These are phyloP conservation scores for Fragum fragum DNA, from an alignment of 2,888 invertebrate species.

Conservation along the genomic window DNA sequence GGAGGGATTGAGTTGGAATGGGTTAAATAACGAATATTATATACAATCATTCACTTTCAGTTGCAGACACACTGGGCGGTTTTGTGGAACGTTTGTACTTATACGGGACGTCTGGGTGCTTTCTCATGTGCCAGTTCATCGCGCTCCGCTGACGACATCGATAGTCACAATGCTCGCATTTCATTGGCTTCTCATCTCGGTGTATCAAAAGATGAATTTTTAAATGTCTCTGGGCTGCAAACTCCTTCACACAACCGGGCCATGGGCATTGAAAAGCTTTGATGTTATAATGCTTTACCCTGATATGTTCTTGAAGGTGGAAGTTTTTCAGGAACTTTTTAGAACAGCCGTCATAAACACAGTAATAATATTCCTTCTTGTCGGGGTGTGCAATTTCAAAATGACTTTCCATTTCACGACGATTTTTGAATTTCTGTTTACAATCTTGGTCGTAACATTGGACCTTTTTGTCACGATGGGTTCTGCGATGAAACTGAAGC, in stretches of 20 bases:
- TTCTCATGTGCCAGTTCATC: constrained; percentile 83
- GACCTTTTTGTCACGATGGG: constrained; percentile 63
- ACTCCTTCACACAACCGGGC: constrained; percentile 77
- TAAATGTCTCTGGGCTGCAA: constrained; percentile 75
- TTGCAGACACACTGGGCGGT: constrained; percentile 49
- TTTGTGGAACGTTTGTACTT: constrained; percentile 65
- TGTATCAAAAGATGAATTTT: constrained; percentile 79
- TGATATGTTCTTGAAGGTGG: constrained; percentile 77
- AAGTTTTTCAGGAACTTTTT: constrained; percentile 75
- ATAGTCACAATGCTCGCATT: constrained; percentile 81
- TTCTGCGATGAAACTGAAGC: constrained; percentile 65
- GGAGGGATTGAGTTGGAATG: no score
- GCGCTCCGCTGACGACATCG: constrained; percentile 81
- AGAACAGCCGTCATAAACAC: constrained; percentile 73
- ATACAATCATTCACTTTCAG: constrained; percentile 56
- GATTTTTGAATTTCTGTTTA: constrained; percentile 58
- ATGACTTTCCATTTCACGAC: constrained; percentile 67
- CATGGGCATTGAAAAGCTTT: constrained; percentile 73
- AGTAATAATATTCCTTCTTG: constrained; percentile 67
- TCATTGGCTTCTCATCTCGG: constrained; percentile 80
- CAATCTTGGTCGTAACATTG: constrained; percentile 63
- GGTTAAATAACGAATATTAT: no score
- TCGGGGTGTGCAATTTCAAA: constrained; percentile 64
- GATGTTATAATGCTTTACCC: constrained; percentile 75
- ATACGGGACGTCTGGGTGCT: constrained; percentile 79